Evolutionary conservation across 1,140 invertebrate genomes (phyloP).

Genomic region (Drosophila fuyamai): DNA sequence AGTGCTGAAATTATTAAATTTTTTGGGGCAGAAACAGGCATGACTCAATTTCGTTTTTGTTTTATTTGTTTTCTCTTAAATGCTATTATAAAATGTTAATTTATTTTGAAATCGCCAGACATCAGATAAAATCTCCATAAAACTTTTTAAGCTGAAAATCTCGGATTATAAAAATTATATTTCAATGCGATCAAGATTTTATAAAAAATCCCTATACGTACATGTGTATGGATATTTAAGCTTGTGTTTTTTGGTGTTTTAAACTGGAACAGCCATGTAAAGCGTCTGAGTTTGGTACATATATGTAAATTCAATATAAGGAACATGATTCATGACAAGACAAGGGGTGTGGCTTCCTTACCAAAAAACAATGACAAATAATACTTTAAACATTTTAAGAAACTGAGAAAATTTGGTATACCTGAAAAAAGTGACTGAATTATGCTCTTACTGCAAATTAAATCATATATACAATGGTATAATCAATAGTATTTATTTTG

Average conservation of each 20-base stretch:
- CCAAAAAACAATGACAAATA: constrained; percentile 34
- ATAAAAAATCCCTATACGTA: constrained; percentile 14
- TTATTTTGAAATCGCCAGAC: constrained; percentile 15
- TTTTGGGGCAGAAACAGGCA: constrained; percentile 14
- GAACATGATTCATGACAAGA: constrained; percentile 71
- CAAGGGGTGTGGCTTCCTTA: constrained; percentile 61
- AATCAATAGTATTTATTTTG: not conserved
- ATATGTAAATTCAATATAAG: constrained; percentile 45
- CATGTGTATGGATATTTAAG: constrained; percentile 21
- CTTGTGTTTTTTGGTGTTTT: constrained; percentile 24
- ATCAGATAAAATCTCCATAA: constrained; percentile 12
- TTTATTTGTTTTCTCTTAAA: constrained; percentile 29
- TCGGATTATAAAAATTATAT: constrained; percentile 59
- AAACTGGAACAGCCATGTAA: constrained; percentile 75
- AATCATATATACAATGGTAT: not conserved
- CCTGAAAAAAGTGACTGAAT: not conserved
- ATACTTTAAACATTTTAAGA: constrained; percentile 32
- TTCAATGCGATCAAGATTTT: constrained; percentile 30
- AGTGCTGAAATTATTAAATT: constrained; percentile 31
- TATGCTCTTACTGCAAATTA: constrained; percentile 18
- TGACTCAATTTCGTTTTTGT: constrained; percentile 11
- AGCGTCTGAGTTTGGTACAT: constrained; percentile 47
- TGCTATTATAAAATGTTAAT: constrained; percentile 50
- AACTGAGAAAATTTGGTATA: not conserved
- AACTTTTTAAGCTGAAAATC: constrained; percentile 15